These are phyloP conservation scores for Aethes cnicana DNA, from an alignment of 2,888 invertebrate genomes.

Conservation along the genomic window DNA sequence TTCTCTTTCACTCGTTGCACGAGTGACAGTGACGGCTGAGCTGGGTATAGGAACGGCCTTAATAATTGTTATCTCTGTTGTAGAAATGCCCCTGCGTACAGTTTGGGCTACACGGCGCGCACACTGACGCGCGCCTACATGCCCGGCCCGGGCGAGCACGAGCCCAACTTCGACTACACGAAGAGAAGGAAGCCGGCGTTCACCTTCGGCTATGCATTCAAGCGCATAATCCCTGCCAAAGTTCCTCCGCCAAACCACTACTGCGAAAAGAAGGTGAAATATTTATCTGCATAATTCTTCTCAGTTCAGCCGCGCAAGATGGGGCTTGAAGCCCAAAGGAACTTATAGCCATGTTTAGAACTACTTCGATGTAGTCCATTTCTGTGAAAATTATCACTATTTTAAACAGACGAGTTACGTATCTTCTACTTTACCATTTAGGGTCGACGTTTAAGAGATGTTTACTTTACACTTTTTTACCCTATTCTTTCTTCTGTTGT, in stretches of 20 bases:
- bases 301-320: too few relatives aligned
- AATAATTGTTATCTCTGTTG: conserved; percentile 16
- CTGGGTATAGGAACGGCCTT: too few relatives aligned
- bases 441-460: too few relatives aligned
- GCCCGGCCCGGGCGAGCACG: conserved; percentile 62
- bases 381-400: too few relatives aligned
- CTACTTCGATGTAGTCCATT: too few relatives aligned
- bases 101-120: conserved; percentile 43
- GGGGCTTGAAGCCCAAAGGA: not conserved
- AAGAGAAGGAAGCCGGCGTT: conserved; percentile 54
- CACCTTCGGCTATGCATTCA: conserved; percentile 53
- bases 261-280: conserved; percentile 65
- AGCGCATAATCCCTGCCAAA: conserved; percentile 34
- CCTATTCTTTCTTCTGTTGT: too few relatives aligned
- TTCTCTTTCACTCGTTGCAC: too few relatives aligned
- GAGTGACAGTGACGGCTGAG: too few relatives aligned
- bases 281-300: not conserved
- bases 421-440: too few relatives aligned
- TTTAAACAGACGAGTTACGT: too few relatives aligned
- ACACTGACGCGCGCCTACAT: conserved; percentile 33
- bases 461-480: too few relatives aligned
- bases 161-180: conserved; percentile 58
- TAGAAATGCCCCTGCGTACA: conserved; percentile 57
- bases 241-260: conserved; percentile 62
- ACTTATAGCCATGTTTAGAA: too few relatives aligned